phyloP scores from a whole-genome alignment of 1,140 invertebrate genomes.

The Pseudachorutes palmiensis region DNA sequence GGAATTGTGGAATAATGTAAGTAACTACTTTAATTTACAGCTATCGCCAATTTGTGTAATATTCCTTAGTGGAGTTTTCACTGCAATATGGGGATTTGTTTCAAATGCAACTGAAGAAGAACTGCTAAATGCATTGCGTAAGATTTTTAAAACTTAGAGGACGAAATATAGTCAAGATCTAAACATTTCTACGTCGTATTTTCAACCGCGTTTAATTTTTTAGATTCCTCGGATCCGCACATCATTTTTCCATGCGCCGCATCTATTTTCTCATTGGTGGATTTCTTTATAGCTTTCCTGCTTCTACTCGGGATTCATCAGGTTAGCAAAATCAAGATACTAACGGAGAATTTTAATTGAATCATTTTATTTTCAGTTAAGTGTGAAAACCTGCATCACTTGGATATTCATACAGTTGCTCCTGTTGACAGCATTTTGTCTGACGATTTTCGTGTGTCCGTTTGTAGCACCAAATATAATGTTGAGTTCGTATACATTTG shows the following conservation, averaged over 20 bases:
- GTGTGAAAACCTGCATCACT: background rate
- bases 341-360: background rate
- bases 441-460: background rate
- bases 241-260: background rate
- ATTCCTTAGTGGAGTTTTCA: background rate
- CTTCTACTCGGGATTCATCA: background rate
- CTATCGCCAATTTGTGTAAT: background rate
- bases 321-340: background rate
- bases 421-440: background rate
- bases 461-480: background rate
- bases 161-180: no score
- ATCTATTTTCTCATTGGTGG: background rate
- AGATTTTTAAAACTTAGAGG: no score
- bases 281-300: background rate
- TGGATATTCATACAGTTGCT: background rate
- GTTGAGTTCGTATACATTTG: background rate
- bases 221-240: background rate
- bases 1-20: background rate
- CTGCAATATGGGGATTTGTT: background rate
- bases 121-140: background rate
- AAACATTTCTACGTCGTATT: no score
- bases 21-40: background rate
- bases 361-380: background rate
- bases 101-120: background rate
- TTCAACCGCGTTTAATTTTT: no score